Evolutionary conservation across 2,797 vertebrate genomes (phyloP).

Genomic region (Takifugu ocellatus): DNA sequence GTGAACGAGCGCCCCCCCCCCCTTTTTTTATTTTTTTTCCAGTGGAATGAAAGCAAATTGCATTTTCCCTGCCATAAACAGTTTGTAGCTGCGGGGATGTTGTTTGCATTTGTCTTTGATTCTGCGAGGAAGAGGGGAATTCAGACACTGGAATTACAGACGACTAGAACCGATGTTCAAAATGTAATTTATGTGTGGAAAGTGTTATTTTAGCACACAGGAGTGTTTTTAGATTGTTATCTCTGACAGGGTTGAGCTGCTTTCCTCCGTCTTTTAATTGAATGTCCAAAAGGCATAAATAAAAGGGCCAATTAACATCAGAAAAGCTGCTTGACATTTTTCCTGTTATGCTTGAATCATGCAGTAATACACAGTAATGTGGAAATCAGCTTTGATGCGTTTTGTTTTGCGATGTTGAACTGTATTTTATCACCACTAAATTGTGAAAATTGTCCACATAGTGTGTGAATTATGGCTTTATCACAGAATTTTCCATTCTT

Average conservation of each 20-base stretch:
- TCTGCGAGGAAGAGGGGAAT: conserved; percentile 24
- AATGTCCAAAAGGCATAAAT: conserved; percentile 9
- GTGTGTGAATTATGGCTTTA: too few species aligned
- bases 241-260: conserved; percentile 12
- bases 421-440: not conserved
- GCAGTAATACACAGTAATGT: too few species aligned
- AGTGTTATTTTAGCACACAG: not conserved
- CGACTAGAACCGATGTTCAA: conserved; percentile 18
- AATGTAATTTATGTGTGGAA: conserved; percentile 43
- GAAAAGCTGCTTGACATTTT: not conserved
- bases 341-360: not conserved
- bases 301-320: conserved; percentile 11
- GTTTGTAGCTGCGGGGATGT: conserved; percentile 39
- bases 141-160: conserved; percentile 7
- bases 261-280: conserved; percentile 1
- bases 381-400: too few species aligned
- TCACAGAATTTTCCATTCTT: too few species aligned
- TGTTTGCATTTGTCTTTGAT: conserved; percentile 35
- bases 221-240: conserved; percentile 27
- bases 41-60: conserved; percentile 60
- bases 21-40: conserved; percentile 13
- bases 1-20: conserved; percentile 40
- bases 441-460: not conserved
- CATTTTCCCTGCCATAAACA: conserved; percentile 48
- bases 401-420: not conserved